Evolutionary conservation across 1,140 invertebrate genomes (phyloP).

Genomic region (Diprion similis): DNA sequence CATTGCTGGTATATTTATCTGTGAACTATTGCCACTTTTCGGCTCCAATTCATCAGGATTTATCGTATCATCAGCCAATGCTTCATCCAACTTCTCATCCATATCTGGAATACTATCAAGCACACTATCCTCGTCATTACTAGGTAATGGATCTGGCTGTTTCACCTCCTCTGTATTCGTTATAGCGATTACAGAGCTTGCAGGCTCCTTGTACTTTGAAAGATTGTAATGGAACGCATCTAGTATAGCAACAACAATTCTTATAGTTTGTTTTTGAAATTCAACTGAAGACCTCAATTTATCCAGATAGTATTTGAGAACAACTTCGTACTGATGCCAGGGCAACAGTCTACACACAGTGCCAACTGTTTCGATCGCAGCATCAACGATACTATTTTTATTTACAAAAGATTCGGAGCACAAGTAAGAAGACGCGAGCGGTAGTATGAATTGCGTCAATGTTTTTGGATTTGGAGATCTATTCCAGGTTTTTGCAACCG

Average conservation of each 20-base stretch:
- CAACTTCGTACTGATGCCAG: slow-evolving; percentile 86
- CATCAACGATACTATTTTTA: slow-evolving; percentile 84
- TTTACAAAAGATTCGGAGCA: slow-evolving; percentile 77
- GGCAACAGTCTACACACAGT: slow-evolving; percentile 78
- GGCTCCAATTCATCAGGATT: slow-evolving; percentile 40
- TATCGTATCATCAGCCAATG: slow-evolving; percentile 30
- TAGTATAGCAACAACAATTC: slow-evolving; percentile 82
- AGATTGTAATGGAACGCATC: slow-evolving; percentile 95
- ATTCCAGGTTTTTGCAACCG: slow-evolving; percentile 64
- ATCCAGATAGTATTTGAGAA: slow-evolving; percentile 81
- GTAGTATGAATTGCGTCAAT: slow-evolving; percentile 84
- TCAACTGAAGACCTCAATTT: slow-evolving; percentile 74
- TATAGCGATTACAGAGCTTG: slow-evolving; percentile 28
- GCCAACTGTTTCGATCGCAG: slow-evolving; percentile 78
- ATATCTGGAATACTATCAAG: slow-evolving; percentile 34
- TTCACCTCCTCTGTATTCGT: slow-evolving; percentile 37
- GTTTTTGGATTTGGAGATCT: slow-evolving; percentile 71
- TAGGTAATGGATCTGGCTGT: background rate
- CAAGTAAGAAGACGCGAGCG: slow-evolving; percentile 81
- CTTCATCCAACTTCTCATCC: slow-evolving; percentile 48
- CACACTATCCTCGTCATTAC: slow-evolving; percentile 35
- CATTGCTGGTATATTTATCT: slow-evolving; percentile 53
- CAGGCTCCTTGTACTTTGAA: slow-evolving; percentile 57
- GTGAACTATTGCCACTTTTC: slow-evolving; percentile 24
- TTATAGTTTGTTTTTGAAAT: slow-evolving; percentile 83